A percentile compares a stretch with the other conserved stretches of the same genome.
Conservation (phyloP, 1,140 invertebrate genomes). For the Drosophila bifasciata region DNA sequence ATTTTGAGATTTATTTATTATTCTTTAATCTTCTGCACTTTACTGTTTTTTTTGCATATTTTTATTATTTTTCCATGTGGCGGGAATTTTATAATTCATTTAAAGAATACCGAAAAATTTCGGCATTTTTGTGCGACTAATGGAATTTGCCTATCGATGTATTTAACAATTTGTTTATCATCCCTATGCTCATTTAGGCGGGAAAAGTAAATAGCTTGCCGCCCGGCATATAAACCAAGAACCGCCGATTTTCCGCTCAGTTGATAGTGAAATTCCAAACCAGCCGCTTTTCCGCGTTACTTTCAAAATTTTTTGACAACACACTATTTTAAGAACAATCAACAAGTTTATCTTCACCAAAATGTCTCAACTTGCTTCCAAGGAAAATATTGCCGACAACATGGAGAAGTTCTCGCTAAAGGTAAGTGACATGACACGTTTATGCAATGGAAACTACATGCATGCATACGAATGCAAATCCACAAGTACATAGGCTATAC, state of each 20-base stretch:
- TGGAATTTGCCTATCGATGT: too few relatives aligned
- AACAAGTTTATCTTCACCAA: slow-evolving; percentile 4
- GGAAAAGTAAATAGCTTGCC: slow-evolving; percentile 56
- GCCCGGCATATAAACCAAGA: slow-evolving; percentile 57
- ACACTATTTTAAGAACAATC: not conserved
- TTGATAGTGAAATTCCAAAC: slow-evolving; percentile 23
- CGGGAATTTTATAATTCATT: too few relatives aligned
- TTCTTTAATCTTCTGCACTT: too few relatives aligned
- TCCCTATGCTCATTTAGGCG: slow-evolving; percentile 41
- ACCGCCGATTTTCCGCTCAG: slow-evolving; percentile 28
- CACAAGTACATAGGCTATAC: slow-evolving; percentile 27
- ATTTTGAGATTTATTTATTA: too few relatives aligned
- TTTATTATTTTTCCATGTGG: too few relatives aligned
- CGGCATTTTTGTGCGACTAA: too few relatives aligned
- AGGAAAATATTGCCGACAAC: slow-evolving; percentile 83
- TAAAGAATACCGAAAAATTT: too few relatives aligned
- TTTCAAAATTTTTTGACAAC: slow-evolving; percentile 13
- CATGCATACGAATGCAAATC: not conserved
- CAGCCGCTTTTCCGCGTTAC: not conserved
- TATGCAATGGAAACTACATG: slow-evolving; percentile 24
- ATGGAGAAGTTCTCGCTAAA: slow-evolving; percentile 83
- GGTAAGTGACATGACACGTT: slow-evolving; percentile 69
- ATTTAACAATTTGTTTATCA: not conserved
- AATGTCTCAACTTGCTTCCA: slow-evolving; percentile 73
- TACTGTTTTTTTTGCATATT: too few relatives aligned